These are phyloP conservation scores for Spheniscus humboldti DNA, from an alignment of 2,797 vertebrate genomes.

Conservation along the genomic window DNA sequence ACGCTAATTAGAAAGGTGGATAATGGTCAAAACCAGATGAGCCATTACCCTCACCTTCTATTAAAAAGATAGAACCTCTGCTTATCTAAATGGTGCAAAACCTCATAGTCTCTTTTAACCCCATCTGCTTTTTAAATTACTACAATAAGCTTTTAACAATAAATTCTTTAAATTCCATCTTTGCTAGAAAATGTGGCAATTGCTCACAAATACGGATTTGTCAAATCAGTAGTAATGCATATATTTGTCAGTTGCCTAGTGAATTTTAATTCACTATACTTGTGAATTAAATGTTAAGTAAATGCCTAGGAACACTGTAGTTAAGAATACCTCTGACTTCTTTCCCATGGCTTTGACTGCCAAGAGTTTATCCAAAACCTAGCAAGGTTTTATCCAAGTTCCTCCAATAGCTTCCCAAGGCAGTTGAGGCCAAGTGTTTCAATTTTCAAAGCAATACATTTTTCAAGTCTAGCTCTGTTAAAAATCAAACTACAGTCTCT, in stretches of 20 bases:
- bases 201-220: neutral
- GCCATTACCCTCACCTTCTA: neutral
- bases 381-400: neutral
- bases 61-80: neutral
- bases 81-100: neutral
- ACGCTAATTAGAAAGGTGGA: neutral
- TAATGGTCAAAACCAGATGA: neutral
- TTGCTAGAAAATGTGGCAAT: neutral
- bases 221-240: neutral
- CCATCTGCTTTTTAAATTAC: neutral
- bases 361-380: neutral
- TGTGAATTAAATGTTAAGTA: neutral
- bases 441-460: neutral
- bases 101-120: neutral
- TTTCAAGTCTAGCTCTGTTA: neutral
- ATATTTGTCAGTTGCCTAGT: neutral
- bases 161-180: neutral
- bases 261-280: neutral
- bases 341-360: neutral
- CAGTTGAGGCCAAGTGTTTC: neutral
- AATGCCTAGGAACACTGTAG: neutral
- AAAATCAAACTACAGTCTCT: neutral
- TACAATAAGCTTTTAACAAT: neutral
- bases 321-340: neutral
- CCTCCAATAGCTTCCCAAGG: neutral